Evolutionary conservation across 2,888 invertebrate genomes (phyloP).

Genomic region (Cenopis cana): DNA sequence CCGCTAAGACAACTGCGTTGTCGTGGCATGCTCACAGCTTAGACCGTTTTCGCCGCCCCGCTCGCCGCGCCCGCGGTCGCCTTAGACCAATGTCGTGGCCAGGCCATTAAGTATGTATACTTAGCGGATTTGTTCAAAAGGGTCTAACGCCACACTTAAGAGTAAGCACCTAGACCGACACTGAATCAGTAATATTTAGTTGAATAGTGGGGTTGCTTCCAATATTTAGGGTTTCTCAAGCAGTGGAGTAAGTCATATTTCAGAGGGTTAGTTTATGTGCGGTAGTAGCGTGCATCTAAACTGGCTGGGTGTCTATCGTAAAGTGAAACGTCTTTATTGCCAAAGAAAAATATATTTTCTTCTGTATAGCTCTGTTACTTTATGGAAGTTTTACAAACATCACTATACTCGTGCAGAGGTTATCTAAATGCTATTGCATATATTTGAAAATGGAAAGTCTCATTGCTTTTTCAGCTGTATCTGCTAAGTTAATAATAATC

Average conservation of each 20-base stretch:
- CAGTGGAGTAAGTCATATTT: constrained; percentile 65
- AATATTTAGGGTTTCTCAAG: constrained; percentile 64
- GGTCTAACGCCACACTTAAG: neutral
- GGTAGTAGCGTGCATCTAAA: constrained; percentile 64
- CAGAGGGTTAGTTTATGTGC: constrained; percentile 75
- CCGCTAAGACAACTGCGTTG: no score
- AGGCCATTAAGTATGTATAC: neutral
- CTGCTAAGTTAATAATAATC: no score
- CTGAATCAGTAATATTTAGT: constrained; percentile 42
- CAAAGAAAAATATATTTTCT: constrained; percentile 12
- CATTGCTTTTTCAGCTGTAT: no score
- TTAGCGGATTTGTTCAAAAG: no score
- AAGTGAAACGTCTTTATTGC: constrained; percentile 37
- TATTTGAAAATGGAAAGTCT: no score
- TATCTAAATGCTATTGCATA: no score
- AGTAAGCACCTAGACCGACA: constrained; percentile 12
- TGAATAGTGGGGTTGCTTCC: constrained; percentile 50
- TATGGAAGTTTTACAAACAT: no score
- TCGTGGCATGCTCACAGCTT: no score
- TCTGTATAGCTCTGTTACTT: neutral
- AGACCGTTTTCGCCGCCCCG: no score
- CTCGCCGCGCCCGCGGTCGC: no score
- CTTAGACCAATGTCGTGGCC: no score
- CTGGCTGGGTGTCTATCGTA: constrained; percentile 52
- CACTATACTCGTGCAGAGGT: no score